Conservation (phyloP, 2,113 vertebrate genomes). For the Symphodus melops region DNA sequence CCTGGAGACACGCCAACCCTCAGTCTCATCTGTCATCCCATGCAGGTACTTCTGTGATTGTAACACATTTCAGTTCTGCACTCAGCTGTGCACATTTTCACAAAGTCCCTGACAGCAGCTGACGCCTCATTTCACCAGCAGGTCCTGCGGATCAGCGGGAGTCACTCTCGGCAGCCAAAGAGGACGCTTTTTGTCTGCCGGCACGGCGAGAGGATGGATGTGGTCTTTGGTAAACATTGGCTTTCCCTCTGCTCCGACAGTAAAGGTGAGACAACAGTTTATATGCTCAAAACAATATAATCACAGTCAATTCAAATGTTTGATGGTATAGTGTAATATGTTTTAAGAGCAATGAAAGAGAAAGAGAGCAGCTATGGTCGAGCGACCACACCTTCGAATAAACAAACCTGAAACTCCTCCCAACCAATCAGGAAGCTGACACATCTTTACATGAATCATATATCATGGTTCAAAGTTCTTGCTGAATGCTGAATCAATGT, state of each 20-base stretch:
- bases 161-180: constrained; percentile 87
- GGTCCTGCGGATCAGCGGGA: constrained; percentile 86
- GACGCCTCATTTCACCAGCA: constrained; percentile 54
- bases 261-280: constrained; percentile 86
- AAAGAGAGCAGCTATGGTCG: too few species aligned
- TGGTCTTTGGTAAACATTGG: constrained; percentile 98
- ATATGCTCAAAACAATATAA: too few species aligned
- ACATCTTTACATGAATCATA: too few species aligned
- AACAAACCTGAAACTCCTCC: too few species aligned
- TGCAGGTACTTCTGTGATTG: constrained; percentile 84
- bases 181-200: constrained; percentile 95
- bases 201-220: constrained; percentile 96
- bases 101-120: not conserved
- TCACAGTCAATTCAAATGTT: too few species aligned
- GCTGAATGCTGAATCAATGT: too few species aligned
- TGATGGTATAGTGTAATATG: too few species aligned
- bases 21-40: constrained; percentile 92
- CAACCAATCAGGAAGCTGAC: too few species aligned
- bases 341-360: too few species aligned
- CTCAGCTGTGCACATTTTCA: not conserved
- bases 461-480: too few species aligned
- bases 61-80: not conserved
- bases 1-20: constrained; percentile 85
- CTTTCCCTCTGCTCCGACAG: constrained; percentile 94
- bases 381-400: too few species aligned